Evolutionary conservation across 2,113 vertebrate species (phyloP).

Genomic region (Ondatra zibethicus): DNA sequence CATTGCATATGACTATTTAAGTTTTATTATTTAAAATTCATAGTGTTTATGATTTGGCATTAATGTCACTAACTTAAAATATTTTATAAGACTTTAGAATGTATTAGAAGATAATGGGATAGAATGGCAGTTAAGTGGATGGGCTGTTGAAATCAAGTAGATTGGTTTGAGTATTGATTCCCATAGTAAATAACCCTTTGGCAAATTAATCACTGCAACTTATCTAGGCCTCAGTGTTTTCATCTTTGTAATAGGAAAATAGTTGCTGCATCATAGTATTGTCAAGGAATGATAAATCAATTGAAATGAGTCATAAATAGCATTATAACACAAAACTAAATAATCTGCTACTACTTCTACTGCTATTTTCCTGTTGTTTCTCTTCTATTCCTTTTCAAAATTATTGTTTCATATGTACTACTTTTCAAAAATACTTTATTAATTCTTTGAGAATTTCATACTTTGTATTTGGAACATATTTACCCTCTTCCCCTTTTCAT

Average conservation of each 20-base stretch:
- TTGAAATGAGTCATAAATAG: not conserved
- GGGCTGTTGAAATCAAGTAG: not conserved
- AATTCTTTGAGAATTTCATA: not conserved
- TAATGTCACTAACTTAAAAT: conserved; percentile 43
- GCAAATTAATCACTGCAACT: not conserved
- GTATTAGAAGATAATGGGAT: not conserved
- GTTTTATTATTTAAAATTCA: conserved; percentile 39
- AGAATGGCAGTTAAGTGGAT: not conserved
- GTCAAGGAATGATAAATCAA: not conserved
- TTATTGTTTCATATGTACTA: not conserved
- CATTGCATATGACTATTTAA: not conserved
- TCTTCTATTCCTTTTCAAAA: not conserved
- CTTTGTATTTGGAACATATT: not conserved
- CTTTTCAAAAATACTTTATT: not conserved
- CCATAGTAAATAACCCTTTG: not conserved
- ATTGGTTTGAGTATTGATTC: conserved; percentile 18
- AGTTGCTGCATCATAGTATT: not conserved
- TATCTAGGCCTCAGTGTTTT: conserved; percentile 26
- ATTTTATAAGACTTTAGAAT: not conserved
- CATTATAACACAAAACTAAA: not conserved
- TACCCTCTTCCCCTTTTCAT: no score
- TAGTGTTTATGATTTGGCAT: conserved; percentile 21
- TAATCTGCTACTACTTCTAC: not conserved
- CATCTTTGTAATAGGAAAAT: conserved; percentile 5
- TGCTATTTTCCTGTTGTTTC: not conserved